phyloP scores from a whole-genome alignment of 2,797 vertebrate species.

The Decapterus maruadsi region DNA sequence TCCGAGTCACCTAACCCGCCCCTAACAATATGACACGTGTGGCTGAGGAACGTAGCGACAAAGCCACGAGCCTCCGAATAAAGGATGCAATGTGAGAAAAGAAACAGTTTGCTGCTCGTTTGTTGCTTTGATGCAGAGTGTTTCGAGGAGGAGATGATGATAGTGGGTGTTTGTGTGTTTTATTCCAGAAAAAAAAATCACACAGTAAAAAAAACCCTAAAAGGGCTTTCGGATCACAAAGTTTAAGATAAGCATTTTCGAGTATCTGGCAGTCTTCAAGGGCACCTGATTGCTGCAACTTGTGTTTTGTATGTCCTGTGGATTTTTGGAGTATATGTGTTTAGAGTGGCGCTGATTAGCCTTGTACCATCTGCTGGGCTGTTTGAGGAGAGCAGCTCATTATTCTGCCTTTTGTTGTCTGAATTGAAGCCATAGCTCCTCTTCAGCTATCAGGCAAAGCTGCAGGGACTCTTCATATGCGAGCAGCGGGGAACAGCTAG shows the following conservation, averaged over 20 bases:
- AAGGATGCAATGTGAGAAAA: neutral
- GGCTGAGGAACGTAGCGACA: neutral
- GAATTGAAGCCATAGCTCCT: constrained; percentile 40
- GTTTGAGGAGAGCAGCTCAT: constrained; percentile 62
- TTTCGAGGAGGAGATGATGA: neutral
- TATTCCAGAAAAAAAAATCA: neutral
- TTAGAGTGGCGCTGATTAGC: constrained; percentile 69
- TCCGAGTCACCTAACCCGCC: neutral
- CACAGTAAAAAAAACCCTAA: constrained; percentile 11
- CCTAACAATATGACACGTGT: constrained; percentile 8
- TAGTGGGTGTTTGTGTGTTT: constrained; percentile 10
- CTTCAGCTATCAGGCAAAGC: constrained; percentile 68
- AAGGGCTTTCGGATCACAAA: constrained; percentile 21
- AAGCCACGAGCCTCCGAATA: too few relatives aligned
- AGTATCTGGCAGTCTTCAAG: constrained; percentile 22
- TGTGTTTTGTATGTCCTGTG: constrained; percentile 59
- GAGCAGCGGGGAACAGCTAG: constrained; percentile 61
- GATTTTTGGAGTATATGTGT: constrained; percentile 57
- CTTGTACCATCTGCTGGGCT: constrained; percentile 76
- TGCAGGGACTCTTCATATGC: constrained; percentile 55
- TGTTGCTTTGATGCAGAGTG: constrained; percentile 19
- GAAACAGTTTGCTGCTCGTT: constrained; percentile 18
- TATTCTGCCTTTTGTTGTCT: constrained; percentile 64
- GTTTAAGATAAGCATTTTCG: constrained; percentile 12
- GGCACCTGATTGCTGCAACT: constrained; percentile 46